Base-by-base conservation (phyloP, 2,888 invertebrate species). In the Sminthurinus aureus region DNA sequence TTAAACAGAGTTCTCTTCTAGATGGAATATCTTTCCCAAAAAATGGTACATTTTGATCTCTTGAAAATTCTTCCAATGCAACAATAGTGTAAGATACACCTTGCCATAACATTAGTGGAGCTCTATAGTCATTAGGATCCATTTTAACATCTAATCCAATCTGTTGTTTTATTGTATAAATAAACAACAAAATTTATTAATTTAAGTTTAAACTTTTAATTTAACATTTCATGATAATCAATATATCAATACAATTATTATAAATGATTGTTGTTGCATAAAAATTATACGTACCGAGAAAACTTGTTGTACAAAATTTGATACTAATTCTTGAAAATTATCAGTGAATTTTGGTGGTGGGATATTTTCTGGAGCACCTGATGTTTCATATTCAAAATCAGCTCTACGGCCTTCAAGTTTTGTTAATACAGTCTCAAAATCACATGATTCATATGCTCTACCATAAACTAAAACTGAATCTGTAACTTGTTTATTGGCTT, bases 71-170 rank as follows among this genome's bases (percentile, higher is more conserved):
- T 75, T 96, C 95, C 8, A 95, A 93, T 13, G 95, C 92, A 89
- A 95, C 93, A 82, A 96, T 92, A 0, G 96, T 96, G 90, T 96
- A 96, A 0, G 95, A 93, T 26, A 89, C 76, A 75, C 87, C 87
- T 78, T 89, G 88, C 86, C 88, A 88, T 94, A 93, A 86, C 95
- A 93, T 94, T 95, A 96, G 24, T 0, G 92, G 91, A 51, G 92
- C 90, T 64, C 92, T 90, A 13, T 91, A 91, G 83, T 89, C 88
- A 38, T 85, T 82, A 58, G 67, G 77, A 71, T 86, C 79, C 51
- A 87, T 85, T 81, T 91, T 90, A 0, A 92, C 90, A 83, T 91
- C 91, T 24, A 93, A 89, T 12, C 93, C 93, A 89, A 92, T 92
- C 22, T 89, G 78, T 58, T 13, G 0, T 15, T 38, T 22, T 74